These are phyloP conservation scores for Drosophila nigritarsus DNA, from an alignment of 2,888 invertebrate species.

Conservation along the genomic window DNA sequence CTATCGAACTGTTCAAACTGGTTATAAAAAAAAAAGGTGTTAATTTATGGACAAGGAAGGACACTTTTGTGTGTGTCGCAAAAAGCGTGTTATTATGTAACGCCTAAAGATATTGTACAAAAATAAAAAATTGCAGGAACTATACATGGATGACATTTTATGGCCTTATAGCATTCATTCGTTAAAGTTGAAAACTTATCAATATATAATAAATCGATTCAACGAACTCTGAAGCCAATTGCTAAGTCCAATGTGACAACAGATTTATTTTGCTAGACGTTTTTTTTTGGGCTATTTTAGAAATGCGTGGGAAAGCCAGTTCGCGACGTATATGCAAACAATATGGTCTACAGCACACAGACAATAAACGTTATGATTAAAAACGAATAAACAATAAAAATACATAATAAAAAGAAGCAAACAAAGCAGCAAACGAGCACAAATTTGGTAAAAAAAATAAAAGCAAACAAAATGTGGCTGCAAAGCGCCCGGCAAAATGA, in stretches of 20 bases:
- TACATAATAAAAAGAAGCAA: conserved; percentile 44
- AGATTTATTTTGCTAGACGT: conserved; percentile 15
- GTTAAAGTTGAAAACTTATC: neutral
- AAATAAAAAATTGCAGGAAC: neutral
- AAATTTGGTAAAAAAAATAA: conserved; percentile 46
- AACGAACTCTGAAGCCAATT: conserved; percentile 30
- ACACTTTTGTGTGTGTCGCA: neutral
- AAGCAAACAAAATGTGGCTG: conserved; percentile 24
- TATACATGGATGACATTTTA: neutral
- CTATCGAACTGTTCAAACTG: conserved; percentile 18
- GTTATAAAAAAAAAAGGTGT: neutral
- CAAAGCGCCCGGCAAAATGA: conserved; percentile 27
- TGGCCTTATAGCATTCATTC: neutral
- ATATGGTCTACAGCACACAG: conserved; percentile 58
- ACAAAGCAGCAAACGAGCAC: conserved; percentile 39
- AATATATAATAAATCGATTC: conserved; percentile 3
- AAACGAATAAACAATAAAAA: conserved; percentile 73
- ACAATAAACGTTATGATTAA: conserved; percentile 76
- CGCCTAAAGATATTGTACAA: neutral
- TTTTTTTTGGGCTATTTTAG: conserved; percentile 42
- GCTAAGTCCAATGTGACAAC: conserved; percentile 47
- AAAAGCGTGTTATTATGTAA: conserved; percentile 28
- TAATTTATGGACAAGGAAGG: conserved; percentile 40
- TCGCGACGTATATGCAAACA: conserved; percentile 29
- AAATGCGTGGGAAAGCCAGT: conserved; percentile 71